Percentiles rank a stretch among this genome's conserved stretches.
Evolutionary conservation across 2,113 vertebrate species (phyloP).

Genomic region (Oreotrochilus melanogaster): DNA sequence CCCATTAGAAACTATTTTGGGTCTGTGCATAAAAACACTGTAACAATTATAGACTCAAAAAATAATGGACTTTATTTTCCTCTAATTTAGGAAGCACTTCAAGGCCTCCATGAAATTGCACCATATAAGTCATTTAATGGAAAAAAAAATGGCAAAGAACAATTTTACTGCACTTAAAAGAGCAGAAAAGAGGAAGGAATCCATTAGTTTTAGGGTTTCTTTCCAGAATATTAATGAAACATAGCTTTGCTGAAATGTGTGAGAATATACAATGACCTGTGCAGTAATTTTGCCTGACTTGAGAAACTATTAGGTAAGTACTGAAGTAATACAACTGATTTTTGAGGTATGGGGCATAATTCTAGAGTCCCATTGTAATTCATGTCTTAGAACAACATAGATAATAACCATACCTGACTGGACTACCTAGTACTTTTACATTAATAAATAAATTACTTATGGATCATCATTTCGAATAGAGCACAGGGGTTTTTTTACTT

Average conservation of each 20-base stretch:
- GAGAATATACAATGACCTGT: neutral
- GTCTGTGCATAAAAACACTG: conserved; percentile 46
- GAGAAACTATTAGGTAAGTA: neutral
- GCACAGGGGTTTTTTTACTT: neutral
- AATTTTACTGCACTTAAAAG: conserved; percentile 63
- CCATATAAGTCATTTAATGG: conserved; percentile 73
- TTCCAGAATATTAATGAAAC: conserved; percentile 51
- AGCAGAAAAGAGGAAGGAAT: conserved; percentile 33
- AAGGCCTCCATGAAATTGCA: conserved; percentile 62
- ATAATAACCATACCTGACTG: neutral
- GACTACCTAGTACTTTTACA: neutral
- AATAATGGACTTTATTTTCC: conserved; percentile 76
- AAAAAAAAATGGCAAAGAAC: conserved; percentile 65
- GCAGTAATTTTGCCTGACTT: neutral
- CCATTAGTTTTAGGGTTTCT: conserved; percentile 64
- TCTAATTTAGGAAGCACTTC: conserved; percentile 72
- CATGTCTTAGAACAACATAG: neutral
- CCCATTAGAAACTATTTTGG: conserved; percentile 78
- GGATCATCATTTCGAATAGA: neutral
- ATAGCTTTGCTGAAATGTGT: conserved; percentile 10
- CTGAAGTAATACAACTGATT: neutral
- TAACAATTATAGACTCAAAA: conserved; percentile 80
- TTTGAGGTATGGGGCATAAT: neutral
- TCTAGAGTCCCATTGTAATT: rapidly evolving
- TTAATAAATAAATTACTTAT: neutral